Percentiles rank a stretch among this genome's conserved stretches.
Evolutionary conservation across 2,113 vertebrate genomes (phyloP).

Genomic region (Sylvia atricapilla): DNA sequence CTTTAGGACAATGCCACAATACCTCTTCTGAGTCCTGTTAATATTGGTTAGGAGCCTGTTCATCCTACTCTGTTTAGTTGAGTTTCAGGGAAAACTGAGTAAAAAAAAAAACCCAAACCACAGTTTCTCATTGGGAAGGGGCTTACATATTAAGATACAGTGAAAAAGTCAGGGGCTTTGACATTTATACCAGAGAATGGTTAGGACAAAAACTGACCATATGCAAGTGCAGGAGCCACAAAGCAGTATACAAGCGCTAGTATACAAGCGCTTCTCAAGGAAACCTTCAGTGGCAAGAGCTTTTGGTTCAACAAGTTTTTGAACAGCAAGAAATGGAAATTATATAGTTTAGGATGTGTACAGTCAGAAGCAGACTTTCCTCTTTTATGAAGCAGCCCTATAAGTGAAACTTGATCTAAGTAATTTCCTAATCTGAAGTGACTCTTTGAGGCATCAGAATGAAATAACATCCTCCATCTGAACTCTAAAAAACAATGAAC

Average conservation of each 20-base stretch:
- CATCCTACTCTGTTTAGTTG: not conserved
- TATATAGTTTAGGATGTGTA: not conserved
- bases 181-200: not conserved
- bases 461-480: not conserved
- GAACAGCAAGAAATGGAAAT: not conserved
- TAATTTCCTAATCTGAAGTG: not conserved
- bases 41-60: not conserved
- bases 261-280: not conserved
- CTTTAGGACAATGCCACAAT: not conserved
- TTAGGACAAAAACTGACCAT: not conserved
- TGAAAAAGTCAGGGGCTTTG: not conserved
- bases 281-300: not conserved
- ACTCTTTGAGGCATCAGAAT: not conserved
- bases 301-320: not conserved
- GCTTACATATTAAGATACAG: not conserved
- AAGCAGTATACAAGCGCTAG: not conserved
- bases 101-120: not conserved
- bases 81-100: not conserved
- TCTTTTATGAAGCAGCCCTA: not conserved
- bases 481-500: not conserved
- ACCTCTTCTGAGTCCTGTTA: not conserved
- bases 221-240: not conserved
- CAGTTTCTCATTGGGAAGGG: not conserved
- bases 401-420: not conserved
- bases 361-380: not conserved